Evolutionary conservation across 2,888 invertebrate genomes (phyloP).

Genomic region (Dasysyrphus tricinctus): DNA sequence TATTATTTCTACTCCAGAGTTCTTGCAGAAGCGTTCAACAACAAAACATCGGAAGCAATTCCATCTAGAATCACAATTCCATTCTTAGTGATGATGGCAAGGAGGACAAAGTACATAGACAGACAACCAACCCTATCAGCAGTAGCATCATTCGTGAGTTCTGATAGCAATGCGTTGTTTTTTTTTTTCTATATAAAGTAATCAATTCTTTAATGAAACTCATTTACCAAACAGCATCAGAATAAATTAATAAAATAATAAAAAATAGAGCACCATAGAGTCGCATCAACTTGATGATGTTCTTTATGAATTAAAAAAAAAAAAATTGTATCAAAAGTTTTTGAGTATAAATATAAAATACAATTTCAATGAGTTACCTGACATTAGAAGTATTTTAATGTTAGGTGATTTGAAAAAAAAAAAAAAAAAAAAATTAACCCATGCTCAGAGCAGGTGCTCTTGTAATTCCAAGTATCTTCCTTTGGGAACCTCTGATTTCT

Average conservation of each 20-base stretch:
- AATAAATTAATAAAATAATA: not conserved
- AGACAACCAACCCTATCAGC: constrained; percentile 11
- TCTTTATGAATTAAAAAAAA: not conserved
- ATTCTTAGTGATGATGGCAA: constrained; percentile 35
- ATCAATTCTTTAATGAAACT: constrained; percentile 63
- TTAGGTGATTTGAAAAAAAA: too few species aligned
- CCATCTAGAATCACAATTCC: constrained; percentile 44
- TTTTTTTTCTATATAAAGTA: constrained; percentile 39
- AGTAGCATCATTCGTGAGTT: constrained; percentile 21
- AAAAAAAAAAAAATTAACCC: too few species aligned
- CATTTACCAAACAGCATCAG: constrained; percentile 31
- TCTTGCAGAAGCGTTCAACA: not conserved
- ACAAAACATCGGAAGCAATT: constrained; percentile 55
- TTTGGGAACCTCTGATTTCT: not conserved
- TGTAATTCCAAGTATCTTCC: too few species aligned
- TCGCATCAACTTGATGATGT: not conserved
- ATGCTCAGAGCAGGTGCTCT: too few species aligned
- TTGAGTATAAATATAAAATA: not conserved
- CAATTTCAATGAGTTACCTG: too few species aligned
- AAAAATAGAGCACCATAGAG: not conserved
- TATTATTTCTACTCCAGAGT: constrained; percentile 2
- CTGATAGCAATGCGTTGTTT: constrained; percentile 52
- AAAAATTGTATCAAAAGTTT: not conserved
- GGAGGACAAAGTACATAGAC: constrained; percentile 3
- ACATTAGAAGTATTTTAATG: too few species aligned